These are phyloP conservation scores for Dryomyza anilis DNA, from an alignment of 2,888 invertebrate genomes.

Conservation along the genomic window DNA sequence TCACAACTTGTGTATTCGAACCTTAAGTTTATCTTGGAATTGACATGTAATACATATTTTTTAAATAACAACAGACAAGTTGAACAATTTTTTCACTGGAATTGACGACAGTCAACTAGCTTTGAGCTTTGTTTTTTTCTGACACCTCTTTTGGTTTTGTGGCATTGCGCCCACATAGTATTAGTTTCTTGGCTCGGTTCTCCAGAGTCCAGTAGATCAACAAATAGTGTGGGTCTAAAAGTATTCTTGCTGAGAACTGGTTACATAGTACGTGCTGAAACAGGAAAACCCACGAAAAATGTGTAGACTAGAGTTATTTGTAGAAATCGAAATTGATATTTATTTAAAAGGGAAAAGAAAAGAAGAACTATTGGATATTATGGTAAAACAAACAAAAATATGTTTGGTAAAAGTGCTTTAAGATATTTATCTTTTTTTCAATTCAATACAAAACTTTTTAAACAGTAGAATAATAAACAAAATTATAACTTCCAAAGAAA, in stretches of 20 bases:
- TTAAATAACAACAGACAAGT: conserved; percentile 2
- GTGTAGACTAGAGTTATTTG: too few relatives aligned
- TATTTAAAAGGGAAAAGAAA: neutral
- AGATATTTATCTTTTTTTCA: too few relatives aligned
- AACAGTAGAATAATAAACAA: too few relatives aligned
- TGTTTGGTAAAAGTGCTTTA: too few relatives aligned
- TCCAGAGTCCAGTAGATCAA: neutral
- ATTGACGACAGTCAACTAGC: neutral
- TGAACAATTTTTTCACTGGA: conserved; percentile 29
- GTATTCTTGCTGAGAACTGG: neutral
- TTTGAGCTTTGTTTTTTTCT: neutral
- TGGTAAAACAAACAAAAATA: too few relatives aligned
- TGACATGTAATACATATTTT: neutral
- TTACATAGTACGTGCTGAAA: neutral
- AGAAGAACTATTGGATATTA: too few relatives aligned
- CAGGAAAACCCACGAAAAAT: conserved; percentile 21
- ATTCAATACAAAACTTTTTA: too few relatives aligned
- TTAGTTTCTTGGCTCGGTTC: neutral
- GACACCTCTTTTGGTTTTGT: neutral
- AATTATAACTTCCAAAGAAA: too few relatives aligned
- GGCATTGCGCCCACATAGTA: neutral
- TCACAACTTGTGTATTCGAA: neutral
- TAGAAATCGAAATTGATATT: conserved; percentile 5
- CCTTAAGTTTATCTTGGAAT: neutral
- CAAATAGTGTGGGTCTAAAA: neutral